These are phyloP conservation scores for Halichoeres trimaculatus DNA, from an alignment of 2,113 vertebrate genomes.

Conservation along the genomic window DNA sequence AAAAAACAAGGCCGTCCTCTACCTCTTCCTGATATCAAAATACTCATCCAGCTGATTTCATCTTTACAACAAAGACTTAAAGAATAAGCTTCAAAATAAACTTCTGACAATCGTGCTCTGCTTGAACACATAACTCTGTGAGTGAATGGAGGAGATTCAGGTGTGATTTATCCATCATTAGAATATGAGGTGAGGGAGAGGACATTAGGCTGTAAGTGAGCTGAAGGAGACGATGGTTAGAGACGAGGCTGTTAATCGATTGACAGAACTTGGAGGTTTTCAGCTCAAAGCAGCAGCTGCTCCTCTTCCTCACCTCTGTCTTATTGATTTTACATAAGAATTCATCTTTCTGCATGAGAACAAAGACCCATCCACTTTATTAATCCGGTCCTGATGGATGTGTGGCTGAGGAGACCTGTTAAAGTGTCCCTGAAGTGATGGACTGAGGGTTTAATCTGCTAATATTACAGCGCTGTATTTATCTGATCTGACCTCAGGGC, in stretches of 20 bases:
- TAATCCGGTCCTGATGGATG: conserved; percentile 71
- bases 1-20: too few relatives aligned
- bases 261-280: conserved; percentile 59
- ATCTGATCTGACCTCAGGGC: conserved; percentile 52
- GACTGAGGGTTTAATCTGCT: conserved; percentile 59
- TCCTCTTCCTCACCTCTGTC: conserved; percentile 43
- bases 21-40: too few relatives aligned
- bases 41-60: too few relatives aligned
- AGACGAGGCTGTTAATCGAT: conserved; percentile 69
- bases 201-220: conserved; percentile 37
- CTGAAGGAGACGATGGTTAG: conserved; percentile 63
- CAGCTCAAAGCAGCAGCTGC: conserved; percentile 53
- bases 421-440: conserved; percentile 61
- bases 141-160: conserved; percentile 36
- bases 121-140: conserved; percentile 3
- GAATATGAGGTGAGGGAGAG: conserved; percentile 36
- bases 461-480: conserved; percentile 60
- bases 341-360: conserved; percentile 78
- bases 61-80: too few relatives aligned
- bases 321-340: conserved; percentile 81
- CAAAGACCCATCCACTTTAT: conserved; percentile 64
- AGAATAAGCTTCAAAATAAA: too few relatives aligned
- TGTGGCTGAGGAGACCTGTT: conserved; percentile 43
- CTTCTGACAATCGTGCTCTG: conserved; percentile 3
- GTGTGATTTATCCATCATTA: conserved; percentile 52